phyloP scores from a whole-genome alignment of 1,140 invertebrate species.

The Cecropterus lyciades region DNA sequence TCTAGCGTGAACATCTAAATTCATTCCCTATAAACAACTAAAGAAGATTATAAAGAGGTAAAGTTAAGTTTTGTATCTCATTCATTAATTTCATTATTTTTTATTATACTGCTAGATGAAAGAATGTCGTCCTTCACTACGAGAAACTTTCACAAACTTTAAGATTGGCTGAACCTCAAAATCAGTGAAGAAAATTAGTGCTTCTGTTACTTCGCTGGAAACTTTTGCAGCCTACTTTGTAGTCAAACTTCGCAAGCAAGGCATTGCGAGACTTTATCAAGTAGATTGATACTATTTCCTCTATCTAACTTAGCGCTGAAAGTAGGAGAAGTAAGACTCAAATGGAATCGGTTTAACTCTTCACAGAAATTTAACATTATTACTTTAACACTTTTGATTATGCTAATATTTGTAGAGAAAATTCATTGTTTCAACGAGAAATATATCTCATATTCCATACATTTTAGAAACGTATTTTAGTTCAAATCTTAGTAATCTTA shows the following conservation, averaged over 20 bases:
- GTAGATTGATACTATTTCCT: constrained; percentile 14
- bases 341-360: not conserved
- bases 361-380: no score
- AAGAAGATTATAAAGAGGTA: no score
- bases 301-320: constrained; percentile 2
- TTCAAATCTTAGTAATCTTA: no score
- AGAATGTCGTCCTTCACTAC: not conserved
- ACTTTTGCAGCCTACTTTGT: constrained; percentile 20
- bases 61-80: no score
- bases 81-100: no score
- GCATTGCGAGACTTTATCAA: constrained; percentile 8
- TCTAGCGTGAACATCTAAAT: no score
- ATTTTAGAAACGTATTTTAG: no score
- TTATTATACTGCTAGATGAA: not conserved
- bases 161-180: constrained; percentile 11
- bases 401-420: no score
- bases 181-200: constrained; percentile 18
- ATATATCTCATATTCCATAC: no score
- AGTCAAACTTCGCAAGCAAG: constrained; percentile 2
- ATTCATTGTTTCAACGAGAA: no score
- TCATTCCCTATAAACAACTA: no score
- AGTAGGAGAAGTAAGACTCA: not conserved
- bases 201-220: constrained; percentile 10
- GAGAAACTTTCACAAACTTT: constrained; percentile 1
- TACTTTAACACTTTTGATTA: no score